phyloP scores from a whole-genome alignment of 1,140 invertebrate species.

The Zaprionus ghesquierei region DNA sequence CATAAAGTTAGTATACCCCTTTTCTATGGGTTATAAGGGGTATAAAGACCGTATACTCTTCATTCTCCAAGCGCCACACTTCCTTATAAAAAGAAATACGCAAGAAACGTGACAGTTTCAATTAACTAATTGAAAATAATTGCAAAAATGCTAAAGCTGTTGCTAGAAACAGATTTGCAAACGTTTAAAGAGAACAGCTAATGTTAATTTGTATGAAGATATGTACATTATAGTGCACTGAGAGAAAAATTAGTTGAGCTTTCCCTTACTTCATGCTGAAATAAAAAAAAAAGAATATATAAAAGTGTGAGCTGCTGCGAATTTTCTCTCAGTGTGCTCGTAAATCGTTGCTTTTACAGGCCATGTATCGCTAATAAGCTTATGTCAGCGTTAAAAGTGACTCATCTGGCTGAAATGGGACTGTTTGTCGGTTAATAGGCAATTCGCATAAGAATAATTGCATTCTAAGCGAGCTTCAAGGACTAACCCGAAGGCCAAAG shows the following conservation, averaged over 20 bases:
- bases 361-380: conserved; percentile 69
- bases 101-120: background rate
- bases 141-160: conserved; percentile 8
- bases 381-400: conserved; percentile 71
- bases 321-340: conserved; percentile 24
- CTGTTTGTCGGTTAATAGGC: conserved; percentile 64
- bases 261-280: background rate
- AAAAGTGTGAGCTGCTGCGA: too few relatives aligned
- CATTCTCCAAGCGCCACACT: background rate
- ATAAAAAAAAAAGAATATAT: background rate
- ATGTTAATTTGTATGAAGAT: background rate
- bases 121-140: conserved; percentile 16
- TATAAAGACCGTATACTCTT: background rate
- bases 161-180: conserved; percentile 15
- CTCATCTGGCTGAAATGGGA: conserved; percentile 49
- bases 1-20: too few relatives aligned
- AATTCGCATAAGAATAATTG: conserved; percentile 74
- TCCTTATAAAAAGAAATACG: background rate
- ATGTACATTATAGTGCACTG: conserved; percentile 1
- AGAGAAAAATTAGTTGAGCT: background rate
- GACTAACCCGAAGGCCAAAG: conserved; percentile 54
- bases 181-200: conserved; percentile 4
- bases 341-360: conserved; percentile 42
- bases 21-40: too few relatives aligned
- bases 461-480: conserved; percentile 40